Evolutionary conservation across 1,140 invertebrate genomes (phyloP), one percentile per base, ranked within the genome.

Genomic region (Caerostris extrusa): DNA sequence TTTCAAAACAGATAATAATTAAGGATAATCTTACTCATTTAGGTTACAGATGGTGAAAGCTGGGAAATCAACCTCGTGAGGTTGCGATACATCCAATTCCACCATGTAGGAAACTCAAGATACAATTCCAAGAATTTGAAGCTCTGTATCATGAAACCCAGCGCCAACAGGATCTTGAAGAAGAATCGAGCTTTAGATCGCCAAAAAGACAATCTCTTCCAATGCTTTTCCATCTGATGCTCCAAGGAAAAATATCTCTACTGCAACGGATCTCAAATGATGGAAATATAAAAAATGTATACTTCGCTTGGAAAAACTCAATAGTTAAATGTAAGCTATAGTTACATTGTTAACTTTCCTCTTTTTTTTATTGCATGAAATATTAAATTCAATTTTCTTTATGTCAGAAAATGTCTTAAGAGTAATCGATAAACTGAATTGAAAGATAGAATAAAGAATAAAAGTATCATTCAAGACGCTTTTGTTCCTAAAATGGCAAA

Each of bases 11-110:
- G 7, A 77, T 12, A 77, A 77, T 50, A 34, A 34, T 34, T 34
- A 67, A 67, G n/a, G n/a, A 67, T 12, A 67, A 69, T 50, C 93
- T 94, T 90, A 94, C 93, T 94, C 93, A 60, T 94, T 94, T 14
- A 94, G 50, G 57, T 94, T 94, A 8, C 93, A 94, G n/a, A 94
- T 56, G 0, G 93, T 94, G 53, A 94, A 83, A 3, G 93, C 93
- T 2, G 93, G 93, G 58, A 94, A 85, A 3, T 90, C 95, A 98
- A 96, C 96, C 97, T 98, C 95, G 97, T 97, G 95, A 97, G 97
- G 96, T 55, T 94, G 71, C 6, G 61, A 17, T 1, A 94, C 88
- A 12, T 94, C 81, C 8, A 94, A 14, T 69, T 94, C 61, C 10
- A 94, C 61, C 14, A 94, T 82, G 5, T 87, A 55, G 1, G 93